These are phyloP conservation scores for Delphinus delphis DNA, from an alignment of 2,113 vertebrate genomes.

Conservation along the genomic window DNA sequence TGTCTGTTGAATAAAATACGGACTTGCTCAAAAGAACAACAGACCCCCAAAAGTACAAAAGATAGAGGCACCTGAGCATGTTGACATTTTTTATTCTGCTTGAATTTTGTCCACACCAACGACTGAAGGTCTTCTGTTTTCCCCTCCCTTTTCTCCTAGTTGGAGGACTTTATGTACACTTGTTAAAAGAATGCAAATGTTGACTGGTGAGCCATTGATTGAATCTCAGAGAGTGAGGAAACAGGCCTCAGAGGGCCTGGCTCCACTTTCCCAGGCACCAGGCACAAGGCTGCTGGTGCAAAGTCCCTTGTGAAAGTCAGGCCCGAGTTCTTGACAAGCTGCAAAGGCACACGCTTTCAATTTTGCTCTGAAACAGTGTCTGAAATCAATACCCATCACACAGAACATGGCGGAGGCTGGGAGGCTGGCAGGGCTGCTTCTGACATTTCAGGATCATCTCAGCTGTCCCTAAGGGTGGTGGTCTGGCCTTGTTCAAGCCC, in stretches of 20 bases:
- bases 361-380: slow-evolving; percentile 84
- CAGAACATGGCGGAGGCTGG: slow-evolving; percentile 75
- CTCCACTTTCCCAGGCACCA: slow-evolving; percentile 6
- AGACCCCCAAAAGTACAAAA: not conserved
- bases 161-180: accelerated
- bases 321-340: slow-evolving; percentile 67
- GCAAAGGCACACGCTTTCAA: slow-evolving; percentile 83
- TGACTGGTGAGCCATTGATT: slow-evolving; percentile 32
- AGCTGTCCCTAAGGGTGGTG: not conserved
- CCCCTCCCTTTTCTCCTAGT: not conserved
- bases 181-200: slow-evolving; percentile 45
- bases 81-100: not conserved
- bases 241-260: not conserved
- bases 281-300: not conserved
- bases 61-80: not conserved
- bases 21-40: not conserved
- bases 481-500: not conserved
- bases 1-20: not conserved
- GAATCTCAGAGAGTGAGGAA: slow-evolving; percentile 39
- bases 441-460: not conserved
- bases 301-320: not conserved
- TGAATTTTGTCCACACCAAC: not conserved
- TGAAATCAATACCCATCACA: slow-evolving; percentile 87
- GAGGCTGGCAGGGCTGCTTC: not conserved
- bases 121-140: not conserved